Conservation (phyloP, 2,888 invertebrate species). For the Pheosia tremula region DNA sequence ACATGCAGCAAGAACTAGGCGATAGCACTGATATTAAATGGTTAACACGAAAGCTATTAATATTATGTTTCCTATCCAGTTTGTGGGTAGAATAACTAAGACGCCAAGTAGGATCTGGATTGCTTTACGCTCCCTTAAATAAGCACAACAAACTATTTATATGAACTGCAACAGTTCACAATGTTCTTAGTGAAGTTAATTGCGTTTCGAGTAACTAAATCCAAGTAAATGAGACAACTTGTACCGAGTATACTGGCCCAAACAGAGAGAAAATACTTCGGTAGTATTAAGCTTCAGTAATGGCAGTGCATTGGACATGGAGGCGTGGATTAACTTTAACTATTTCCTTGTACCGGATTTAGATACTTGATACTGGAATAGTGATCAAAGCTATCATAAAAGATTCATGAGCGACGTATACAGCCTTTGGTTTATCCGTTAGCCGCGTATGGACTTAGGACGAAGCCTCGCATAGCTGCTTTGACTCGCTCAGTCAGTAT, state of each 20-base stretch:
- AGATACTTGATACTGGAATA: slow-evolving; percentile 10
- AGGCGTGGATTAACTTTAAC: slow-evolving; percentile 21
- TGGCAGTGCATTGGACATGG: slow-evolving; percentile 29
- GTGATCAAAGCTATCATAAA: slow-evolving; percentile 9
- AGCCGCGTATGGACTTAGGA: neutral
- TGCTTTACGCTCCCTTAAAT: slow-evolving; percentile 9
- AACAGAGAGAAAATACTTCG: slow-evolving; percentile 36
- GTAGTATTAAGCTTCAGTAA: slow-evolving; percentile 35
- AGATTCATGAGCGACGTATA: neutral
- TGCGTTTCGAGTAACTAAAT: slow-evolving; percentile 55
- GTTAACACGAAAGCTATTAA: too few species aligned
- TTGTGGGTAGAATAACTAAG: neutral
- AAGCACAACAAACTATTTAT: slow-evolving; percentile 26
- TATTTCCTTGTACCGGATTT: slow-evolving; percentile 19
- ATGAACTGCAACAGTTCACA: slow-evolving; percentile 31
- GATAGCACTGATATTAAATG: too few species aligned
- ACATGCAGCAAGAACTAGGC: too few species aligned
- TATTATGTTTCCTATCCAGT: too few species aligned
- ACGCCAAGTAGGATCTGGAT: neutral
- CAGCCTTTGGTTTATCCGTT: too few species aligned
- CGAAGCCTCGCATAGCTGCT: too few species aligned
- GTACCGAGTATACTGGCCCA: slow-evolving; percentile 41
- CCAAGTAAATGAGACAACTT: slow-evolving; percentile 61
- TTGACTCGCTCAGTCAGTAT: too few species aligned
- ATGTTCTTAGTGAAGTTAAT: slow-evolving; percentile 49